phyloP scores from a whole-genome alignment of 2,888 invertebrate genomes.

The Ditula angustiorana region DNA sequence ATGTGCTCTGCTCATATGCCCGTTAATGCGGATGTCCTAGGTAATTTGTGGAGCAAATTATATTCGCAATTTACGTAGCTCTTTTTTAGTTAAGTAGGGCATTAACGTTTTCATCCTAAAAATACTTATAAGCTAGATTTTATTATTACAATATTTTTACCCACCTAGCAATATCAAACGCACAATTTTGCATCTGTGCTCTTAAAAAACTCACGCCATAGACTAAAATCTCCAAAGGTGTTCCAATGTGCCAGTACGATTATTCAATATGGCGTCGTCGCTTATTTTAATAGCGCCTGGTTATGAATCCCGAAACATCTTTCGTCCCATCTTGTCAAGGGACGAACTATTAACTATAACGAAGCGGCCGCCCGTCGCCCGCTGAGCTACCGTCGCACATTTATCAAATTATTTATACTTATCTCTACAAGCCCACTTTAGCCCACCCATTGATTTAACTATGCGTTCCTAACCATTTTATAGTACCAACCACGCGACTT shows the following conservation, averaged over 20 bases:
- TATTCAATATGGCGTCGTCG: conserved; percentile 15
- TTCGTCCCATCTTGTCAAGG: conserved; percentile 34
- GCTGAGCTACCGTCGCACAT: conserved; percentile 70
- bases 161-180: background rate
- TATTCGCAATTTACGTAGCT: background rate
- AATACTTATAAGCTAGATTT: background rate
- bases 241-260: conserved; percentile 5
- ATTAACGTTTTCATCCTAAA: background rate
- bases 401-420: conserved; percentile 77
- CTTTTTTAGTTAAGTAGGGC: background rate
- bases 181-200: conserved; percentile 6
- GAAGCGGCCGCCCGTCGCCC: conserved; percentile 59
- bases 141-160: background rate
- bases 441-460: conserved; percentile 42
- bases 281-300: conserved; percentile 35
- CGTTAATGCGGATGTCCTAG: conserved; percentile 30
- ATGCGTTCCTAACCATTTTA: conserved; percentile 26
- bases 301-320: conserved; percentile 32
- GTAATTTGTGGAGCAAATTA: background rate
- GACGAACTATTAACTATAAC: conserved; percentile 53
- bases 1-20: background rate
- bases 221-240: conserved; percentile 8
- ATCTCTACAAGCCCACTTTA: conserved; percentile 48
- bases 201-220: conserved; percentile 6
- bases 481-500: background rate